phyloP scores from a whole-genome alignment of 2,888 invertebrate species.

The Netelia fuscicornis region DNA sequence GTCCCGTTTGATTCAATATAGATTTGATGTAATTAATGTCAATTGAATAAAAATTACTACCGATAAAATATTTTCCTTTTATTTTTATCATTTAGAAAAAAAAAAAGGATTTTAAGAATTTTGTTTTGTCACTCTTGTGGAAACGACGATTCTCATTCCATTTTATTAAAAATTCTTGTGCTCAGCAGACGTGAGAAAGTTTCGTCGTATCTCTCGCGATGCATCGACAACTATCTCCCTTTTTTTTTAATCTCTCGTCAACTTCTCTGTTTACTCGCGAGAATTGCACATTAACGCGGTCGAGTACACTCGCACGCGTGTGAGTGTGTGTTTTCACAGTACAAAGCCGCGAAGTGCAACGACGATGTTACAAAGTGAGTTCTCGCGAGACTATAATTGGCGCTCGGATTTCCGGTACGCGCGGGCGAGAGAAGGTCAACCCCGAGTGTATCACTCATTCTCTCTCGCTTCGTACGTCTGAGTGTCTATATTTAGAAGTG shows the following conservation, averaged over 20 bases:
- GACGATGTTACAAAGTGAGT: slow-evolving; percentile 51
- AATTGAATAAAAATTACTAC: too few relatives aligned
- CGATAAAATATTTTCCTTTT: too few relatives aligned
- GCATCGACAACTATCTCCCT: slow-evolving; percentile 14
- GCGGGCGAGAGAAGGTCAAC: slow-evolving; percentile 74
- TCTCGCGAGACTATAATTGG: slow-evolving; percentile 69
- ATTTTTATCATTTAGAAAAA: too few relatives aligned
- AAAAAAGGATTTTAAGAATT: neutral
- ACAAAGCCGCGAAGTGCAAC: neutral
- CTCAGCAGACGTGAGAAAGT: slow-evolving; percentile 38
- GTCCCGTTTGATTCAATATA: too few relatives aligned
- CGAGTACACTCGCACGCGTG: neutral
- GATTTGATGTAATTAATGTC: too few relatives aligned
- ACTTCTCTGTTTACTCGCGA: neutral
- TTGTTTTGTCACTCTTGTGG: neutral
- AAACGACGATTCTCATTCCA: too few relatives aligned
- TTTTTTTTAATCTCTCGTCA: neutral
- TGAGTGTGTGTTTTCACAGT: neutral
- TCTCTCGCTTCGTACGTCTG: slow-evolving; percentile 40
- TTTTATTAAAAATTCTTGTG: neutral
- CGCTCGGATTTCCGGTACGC: slow-evolving; percentile 75
- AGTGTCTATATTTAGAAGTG: slow-evolving; percentile 75
- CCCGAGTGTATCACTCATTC: slow-evolving; percentile 61
- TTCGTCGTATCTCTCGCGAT: slow-evolving; percentile 13
- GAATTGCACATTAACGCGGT: neutral